Conservation (phyloP, 2,113 vertebrate genomes). For the Pristiophorus japonicus region DNA sequence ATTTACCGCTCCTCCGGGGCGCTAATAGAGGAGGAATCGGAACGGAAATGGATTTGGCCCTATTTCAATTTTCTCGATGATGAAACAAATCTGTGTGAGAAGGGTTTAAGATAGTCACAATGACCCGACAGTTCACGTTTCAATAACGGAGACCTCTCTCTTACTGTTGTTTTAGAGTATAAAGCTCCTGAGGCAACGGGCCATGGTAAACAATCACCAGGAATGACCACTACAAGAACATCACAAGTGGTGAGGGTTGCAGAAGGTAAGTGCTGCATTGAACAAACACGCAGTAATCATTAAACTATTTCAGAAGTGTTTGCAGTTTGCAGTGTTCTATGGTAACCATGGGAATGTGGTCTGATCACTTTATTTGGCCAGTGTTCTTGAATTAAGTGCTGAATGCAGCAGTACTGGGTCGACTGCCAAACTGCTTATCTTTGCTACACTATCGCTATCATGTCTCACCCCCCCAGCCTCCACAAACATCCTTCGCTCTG, state of each 20-base stretch:
- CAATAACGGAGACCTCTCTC: not conserved
- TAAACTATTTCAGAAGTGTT: not conserved
- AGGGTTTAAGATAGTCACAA: not conserved
- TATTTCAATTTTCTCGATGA: not conserved
- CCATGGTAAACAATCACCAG: not conserved
- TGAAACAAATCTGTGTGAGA: not conserved
- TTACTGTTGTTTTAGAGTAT: slow-evolving; percentile 5
- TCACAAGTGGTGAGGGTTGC: not conserved
- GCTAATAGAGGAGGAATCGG: too few relatives aligned
- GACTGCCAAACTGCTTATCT: not conserved
- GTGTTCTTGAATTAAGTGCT: not conserved
- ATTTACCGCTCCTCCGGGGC: too few relatives aligned
- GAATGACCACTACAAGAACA: not conserved
- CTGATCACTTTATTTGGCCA: not conserved
- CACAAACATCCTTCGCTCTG: not conserved
- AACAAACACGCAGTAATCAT: slow-evolving; percentile 1
- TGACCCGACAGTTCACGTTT: not conserved
- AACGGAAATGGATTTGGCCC: too few relatives aligned
- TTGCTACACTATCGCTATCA: not conserved
- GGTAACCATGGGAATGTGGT: not conserved
- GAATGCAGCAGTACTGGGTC: not conserved
- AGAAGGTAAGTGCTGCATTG: not conserved
- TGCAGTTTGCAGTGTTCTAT: not conserved
- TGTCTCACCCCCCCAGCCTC: not conserved
- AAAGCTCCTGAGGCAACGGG: not conserved